A percentile compares a stretch with the other conserved stretches of the same genome.
phyloP scores from a whole-genome alignment of 1,140 invertebrate genomes.

The Cherax destructor region DNA sequence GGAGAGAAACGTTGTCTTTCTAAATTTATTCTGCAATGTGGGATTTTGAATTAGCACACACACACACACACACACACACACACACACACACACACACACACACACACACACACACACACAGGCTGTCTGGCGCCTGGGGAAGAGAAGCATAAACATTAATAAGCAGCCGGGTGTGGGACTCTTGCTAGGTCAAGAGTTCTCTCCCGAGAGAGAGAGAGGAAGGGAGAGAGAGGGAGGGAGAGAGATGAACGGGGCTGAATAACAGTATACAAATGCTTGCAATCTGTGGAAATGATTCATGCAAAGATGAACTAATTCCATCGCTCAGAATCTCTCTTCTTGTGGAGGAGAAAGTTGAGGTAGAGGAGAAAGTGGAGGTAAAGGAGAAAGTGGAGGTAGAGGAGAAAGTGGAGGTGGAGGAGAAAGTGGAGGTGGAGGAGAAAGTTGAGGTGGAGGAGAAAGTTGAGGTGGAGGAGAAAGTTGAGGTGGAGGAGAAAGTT shows the following conservation, averaged over 20 bases:
- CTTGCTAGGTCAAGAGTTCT: constrained; percentile 30
- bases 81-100: constrained; percentile 40
- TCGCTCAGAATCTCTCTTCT: background rate
- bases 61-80: constrained; percentile 39
- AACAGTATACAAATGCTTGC: too few relatives aligned
- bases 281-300: too few relatives aligned
- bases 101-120: constrained; percentile 27
- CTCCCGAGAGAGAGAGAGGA: background rate
- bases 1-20: too few relatives aligned
- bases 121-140: background rate
- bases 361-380: background rate
- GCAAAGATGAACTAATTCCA: too few relatives aligned
- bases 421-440: background rate
- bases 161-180: background rate
- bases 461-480: background rate
- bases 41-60: background rate
- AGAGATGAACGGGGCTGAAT: background rate
- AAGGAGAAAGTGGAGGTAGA: background rate
- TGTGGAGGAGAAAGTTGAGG: background rate
- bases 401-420: background rate
- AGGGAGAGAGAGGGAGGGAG: constrained; percentile 5
- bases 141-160: background rate
- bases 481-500: background rate
- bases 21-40: background rate
- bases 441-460: too few relatives aligned